Percentiles rank a stretch among this genome's conserved stretches.
Evolutionary conservation across 2,113 vertebrate genomes (phyloP).

Genomic region (Orthochromis indermauri): DNA sequence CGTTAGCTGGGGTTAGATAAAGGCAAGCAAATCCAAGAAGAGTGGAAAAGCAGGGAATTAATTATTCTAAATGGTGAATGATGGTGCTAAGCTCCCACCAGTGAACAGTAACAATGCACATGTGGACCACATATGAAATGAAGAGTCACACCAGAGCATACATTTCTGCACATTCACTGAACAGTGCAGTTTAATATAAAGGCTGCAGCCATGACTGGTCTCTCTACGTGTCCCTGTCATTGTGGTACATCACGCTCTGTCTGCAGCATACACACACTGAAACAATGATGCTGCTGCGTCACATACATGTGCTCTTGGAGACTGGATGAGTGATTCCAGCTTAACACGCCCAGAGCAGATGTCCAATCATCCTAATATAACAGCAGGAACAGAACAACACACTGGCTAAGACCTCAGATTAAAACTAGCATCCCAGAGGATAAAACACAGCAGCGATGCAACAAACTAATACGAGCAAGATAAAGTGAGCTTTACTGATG

Average conservation of each 20-base stretch:
- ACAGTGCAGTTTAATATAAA: background rate
- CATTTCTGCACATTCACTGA: background rate
- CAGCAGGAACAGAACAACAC: slow-evolving; percentile 59
- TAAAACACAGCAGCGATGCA: background rate
- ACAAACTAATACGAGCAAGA: slow-evolving; percentile 10
- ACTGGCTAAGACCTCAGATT: slow-evolving; percentile 42
- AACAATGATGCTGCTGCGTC: background rate
- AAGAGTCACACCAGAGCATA: background rate
- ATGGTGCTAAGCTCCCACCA: slow-evolving; percentile 59
- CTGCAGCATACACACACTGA: background rate
- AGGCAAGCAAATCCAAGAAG: slow-evolving; percentile 70
- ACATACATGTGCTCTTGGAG: slow-evolving; percentile 36
- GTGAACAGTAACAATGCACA: slow-evolving; percentile 24
- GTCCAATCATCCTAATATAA: slow-evolving; percentile 68
- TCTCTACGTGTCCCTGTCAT: background rate
- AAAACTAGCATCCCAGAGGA: slow-evolving; percentile 48
- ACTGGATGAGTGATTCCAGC: slow-evolving; percentile 39
- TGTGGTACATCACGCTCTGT: background rate
- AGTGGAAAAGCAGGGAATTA: slow-evolving; percentile 76
- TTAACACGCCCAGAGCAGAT: slow-evolving; percentile 55
- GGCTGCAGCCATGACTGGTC: background rate
- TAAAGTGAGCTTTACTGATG: slow-evolving; percentile 1
- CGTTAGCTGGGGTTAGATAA: slow-evolving; percentile 59
- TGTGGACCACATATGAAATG: background rate
- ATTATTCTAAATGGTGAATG: slow-evolving; percentile 85